Evolutionary conservation across 2,888 invertebrate species (phyloP).

Genomic region (Heliconius sara): DNA sequence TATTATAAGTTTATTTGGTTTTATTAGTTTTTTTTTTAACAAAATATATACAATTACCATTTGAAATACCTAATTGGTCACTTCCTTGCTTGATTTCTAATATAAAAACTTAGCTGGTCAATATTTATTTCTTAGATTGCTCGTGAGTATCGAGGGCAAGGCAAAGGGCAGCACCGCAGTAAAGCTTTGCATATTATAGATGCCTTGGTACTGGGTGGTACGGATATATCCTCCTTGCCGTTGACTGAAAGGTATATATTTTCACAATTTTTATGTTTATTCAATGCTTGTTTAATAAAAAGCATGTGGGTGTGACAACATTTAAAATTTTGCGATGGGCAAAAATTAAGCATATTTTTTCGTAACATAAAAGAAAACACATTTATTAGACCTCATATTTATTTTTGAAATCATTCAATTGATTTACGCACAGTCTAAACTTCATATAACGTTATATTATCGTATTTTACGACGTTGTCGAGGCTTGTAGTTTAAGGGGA

Average conservation of each 20-base stretch:
- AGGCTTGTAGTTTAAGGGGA: no score
- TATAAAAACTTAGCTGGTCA: not conserved
- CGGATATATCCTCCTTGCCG: slow-evolving; percentile 82
- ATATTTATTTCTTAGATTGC: slow-evolving; percentile 78
- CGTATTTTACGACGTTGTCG: no score
- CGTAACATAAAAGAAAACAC: no score
- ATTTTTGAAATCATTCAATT: no score
- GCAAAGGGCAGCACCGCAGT: slow-evolving; percentile 82
- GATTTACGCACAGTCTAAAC: no score
- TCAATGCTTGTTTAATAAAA: not conserved
- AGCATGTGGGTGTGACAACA: no score
- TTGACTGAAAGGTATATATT: slow-evolving; percentile 43
- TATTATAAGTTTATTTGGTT: no score
- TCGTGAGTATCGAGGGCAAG: slow-evolving; percentile 86
- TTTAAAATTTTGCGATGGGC: no score
- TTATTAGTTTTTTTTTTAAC: not conserved
- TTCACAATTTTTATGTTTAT: not conserved
- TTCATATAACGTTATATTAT: no score
- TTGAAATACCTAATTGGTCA: not conserved
- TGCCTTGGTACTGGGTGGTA: slow-evolving; percentile 88
- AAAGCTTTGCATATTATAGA: slow-evolving; percentile 91
- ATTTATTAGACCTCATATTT: no score
- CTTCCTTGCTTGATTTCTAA: not conserved
- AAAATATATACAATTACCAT: not conserved
- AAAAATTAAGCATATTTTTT: no score